A percentile compares a stretch with the other conserved stretches of the same genome.
phyloP scores from a whole-genome alignment of 2,888 invertebrate genomes.

The Herminia tarsipennalis region DNA sequence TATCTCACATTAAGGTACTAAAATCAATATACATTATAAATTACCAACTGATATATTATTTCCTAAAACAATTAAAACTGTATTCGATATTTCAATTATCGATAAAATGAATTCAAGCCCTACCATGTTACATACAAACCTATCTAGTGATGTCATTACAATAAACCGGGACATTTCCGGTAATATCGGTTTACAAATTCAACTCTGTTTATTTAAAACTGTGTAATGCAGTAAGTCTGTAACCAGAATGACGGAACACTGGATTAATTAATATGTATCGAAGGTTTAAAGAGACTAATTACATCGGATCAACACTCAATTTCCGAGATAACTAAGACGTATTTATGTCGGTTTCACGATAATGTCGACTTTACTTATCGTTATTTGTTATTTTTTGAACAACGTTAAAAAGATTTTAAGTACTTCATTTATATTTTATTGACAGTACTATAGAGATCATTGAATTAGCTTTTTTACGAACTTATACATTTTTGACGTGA shows the following conservation, averaged over 20 bases:
- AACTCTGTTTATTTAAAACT: slow-evolving; percentile 18
- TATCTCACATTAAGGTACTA: too few species aligned
- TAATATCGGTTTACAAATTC: slow-evolving; percentile 20
- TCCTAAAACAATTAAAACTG: not conserved
- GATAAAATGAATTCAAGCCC: slow-evolving; percentile 2
- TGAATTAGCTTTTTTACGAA: too few species aligned
- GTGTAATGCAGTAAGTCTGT: slow-evolving; percentile 18
- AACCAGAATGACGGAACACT: slow-evolving; percentile 42
- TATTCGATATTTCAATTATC: not conserved
- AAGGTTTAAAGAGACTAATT: slow-evolving; percentile 64
- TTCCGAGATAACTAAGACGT: slow-evolving; percentile 36
- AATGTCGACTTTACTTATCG: slow-evolving; percentile 14
- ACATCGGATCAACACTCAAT: slow-evolving; percentile 48
- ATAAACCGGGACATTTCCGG: slow-evolving; percentile 17
- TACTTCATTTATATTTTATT: too few species aligned
- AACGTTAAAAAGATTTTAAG: too few species aligned
- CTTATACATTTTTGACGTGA: too few species aligned
- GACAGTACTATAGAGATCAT: too few species aligned
- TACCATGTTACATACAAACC: slow-evolving; percentile 6
- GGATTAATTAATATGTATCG: slow-evolving; percentile 68
- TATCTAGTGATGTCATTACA: slow-evolving; percentile 23
- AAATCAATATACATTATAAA: too few species aligned
- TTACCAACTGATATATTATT: too few species aligned
- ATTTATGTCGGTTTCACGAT: slow-evolving; percentile 20
- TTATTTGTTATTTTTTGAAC: not conserved